Conservation (phyloP, 2,113 vertebrate genomes). For the Rhagologus leucostigma region DNA sequence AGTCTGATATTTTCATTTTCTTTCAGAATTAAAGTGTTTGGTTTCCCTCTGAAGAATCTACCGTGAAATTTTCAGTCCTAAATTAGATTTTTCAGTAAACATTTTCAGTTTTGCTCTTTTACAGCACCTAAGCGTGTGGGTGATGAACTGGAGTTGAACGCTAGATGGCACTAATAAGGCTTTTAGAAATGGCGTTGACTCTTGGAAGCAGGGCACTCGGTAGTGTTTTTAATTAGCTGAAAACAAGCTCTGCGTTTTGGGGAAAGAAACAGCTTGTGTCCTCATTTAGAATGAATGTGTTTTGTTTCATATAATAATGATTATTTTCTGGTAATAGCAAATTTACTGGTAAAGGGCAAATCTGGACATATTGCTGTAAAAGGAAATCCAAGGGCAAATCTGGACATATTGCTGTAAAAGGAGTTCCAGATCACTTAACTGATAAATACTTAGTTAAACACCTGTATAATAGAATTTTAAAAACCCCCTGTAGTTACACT, state of each 20-base stretch:
- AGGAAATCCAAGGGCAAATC: background rate
- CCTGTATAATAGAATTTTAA: background rate
- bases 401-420: background rate
- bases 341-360: background rate
- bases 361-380: background rate
- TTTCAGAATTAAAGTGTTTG: background rate
- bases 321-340: background rate
- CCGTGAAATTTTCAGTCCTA: background rate
- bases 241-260: background rate
- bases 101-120: background rate
- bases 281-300: background rate
- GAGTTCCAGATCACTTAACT: background rate
- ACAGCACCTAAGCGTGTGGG: background rate
- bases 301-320: background rate
- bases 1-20: background rate
- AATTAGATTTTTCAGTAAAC: background rate
- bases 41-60: background rate
- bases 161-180: background rate
- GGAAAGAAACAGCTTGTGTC: background rate
- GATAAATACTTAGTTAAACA: background rate
- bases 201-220: fast-evolving
- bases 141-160: background rate
- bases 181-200: background rate
- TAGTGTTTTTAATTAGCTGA: background rate
- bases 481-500: background rate